Evolutionary conservation across 2,888 invertebrate species (phyloP).

Genomic region (Tetheella fluctuosa): DNA sequence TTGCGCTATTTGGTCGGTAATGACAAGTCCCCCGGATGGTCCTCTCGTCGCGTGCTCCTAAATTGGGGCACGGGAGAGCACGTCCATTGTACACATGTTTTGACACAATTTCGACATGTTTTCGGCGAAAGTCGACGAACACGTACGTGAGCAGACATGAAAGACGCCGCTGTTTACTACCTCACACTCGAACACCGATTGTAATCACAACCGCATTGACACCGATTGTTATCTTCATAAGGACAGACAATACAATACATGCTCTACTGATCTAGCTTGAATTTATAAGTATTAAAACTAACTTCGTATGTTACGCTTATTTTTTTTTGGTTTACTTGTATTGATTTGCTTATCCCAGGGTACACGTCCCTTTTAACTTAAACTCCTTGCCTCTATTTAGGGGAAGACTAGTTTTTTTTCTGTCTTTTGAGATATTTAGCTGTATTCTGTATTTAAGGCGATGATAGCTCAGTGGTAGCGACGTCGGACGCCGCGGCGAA

Average conservation of each 20-base stretch:
- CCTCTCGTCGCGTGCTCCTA: slow-evolving; percentile 14
- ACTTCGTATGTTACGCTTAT: no score
- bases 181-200: neutral
- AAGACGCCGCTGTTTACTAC: neutral
- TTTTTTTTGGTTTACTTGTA: no score
- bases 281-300: no score
- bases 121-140: slow-evolving; percentile 27
- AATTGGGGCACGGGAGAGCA: slow-evolving; percentile 7
- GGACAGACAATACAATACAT: neutral
- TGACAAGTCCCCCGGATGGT: slow-evolving; percentile 11
- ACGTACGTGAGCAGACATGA: slow-evolving; percentile 1
- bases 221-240: neutral
- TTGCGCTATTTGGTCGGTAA: slow-evolving; percentile 21
- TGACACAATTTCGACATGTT: slow-evolving; percentile 27
- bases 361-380: no score
- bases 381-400: no score
- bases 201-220: neutral
- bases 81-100: slow-evolving; percentile 18
- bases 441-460: no score
- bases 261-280: neutral
- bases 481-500: no score
- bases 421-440: no score
- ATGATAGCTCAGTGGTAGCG: no score
- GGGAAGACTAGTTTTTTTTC: no score
- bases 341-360: neutral